A percentile compares a stretch with the other conserved stretches of the same genome.
phyloP scores from a whole-genome alignment of 2,888 invertebrate species.

The Galeruca laticollis region DNA sequence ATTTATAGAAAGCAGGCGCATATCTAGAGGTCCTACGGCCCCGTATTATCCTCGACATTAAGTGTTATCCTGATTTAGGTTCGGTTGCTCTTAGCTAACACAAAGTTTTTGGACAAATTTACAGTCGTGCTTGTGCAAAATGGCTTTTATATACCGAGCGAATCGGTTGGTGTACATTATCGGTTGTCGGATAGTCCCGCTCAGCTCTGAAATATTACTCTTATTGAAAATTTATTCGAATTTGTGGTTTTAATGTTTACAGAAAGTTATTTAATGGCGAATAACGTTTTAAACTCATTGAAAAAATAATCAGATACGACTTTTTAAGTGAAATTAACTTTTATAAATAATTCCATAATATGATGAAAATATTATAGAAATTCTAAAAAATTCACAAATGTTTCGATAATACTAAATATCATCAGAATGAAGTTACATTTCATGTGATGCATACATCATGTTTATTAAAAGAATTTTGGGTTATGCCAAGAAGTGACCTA shows the following conservation, averaged over 20 bases:
- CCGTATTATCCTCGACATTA: conserved; percentile 57
- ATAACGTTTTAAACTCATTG: not conserved
- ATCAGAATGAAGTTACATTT: too few species aligned
- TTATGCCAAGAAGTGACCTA: too few species aligned
- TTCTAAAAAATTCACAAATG: too few species aligned
- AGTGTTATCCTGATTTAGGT: conserved; percentile 63
- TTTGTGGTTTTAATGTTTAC: conserved; percentile 6
- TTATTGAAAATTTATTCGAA: conserved; percentile 34
- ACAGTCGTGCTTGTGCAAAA: conserved; percentile 58
- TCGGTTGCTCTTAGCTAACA: conserved; percentile 50
- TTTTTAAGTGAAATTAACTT: too few species aligned
- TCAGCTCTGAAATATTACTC: conserved; percentile 33
- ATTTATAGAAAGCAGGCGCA: conserved; percentile 40
- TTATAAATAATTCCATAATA: too few species aligned
- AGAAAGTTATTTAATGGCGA: not conserved
- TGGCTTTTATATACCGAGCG: conserved; percentile 41
- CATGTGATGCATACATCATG: too few species aligned
- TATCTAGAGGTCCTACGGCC: conserved; percentile 44
- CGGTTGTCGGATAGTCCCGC: conserved; percentile 30
- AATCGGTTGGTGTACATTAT: conserved; percentile 35
- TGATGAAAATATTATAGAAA: too few species aligned
- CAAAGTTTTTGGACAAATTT: conserved; percentile 61
- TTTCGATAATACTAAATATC: too few species aligned
- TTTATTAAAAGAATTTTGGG: too few species aligned
- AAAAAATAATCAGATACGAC: not conserved